Evolutionary conservation across 2,888 invertebrate genomes (phyloP), one percentile per base, ranked within the genome.

Genomic region (Hipparchia sbordonii): DNA sequence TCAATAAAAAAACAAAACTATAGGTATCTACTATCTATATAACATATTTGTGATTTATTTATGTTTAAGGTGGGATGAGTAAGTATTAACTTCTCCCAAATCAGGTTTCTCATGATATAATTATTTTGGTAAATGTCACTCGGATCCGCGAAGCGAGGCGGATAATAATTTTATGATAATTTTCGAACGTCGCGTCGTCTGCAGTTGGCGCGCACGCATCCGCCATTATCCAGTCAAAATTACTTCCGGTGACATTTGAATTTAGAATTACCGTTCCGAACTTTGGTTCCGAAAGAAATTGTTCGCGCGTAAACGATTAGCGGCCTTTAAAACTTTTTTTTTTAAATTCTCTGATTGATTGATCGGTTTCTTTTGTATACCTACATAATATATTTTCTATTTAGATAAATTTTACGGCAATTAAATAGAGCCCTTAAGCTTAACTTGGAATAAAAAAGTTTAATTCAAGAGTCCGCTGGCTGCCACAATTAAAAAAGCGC

Each of bases 401-500:
- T 23, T 23, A 23, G 23, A 23, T 23, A 23, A 23, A 23, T 23
- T 23, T 39, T 39, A 39, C 39, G 39, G 39, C 39, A 39, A 39
- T 39, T 2, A 39, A 39, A 4, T 39, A 39, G 5, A 39, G 39
- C 39, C 39, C 39, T 39, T 39, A 2, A 48, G 48, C 48, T 1
- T 48, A 48, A 48, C 8, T 48, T 48, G 6, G 6, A 48, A 48
- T 57, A 23, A 39, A 66, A 66, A 66, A 54, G 12, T 72, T 63
- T 60, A 59, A 65, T 70, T 71, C 56, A 62, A 60, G 61, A 73
- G 57, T 66, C 68, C 66, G 56, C 70, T 63, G 78, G 78, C 78
- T 85, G 83, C 82, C 77, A 79, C 84, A 86, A 88, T 89, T 89
- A 88, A 86, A 87, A 85, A 85, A 80, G 81, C 83, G 85, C 83